These are phyloP conservation scores for Cuculus canorus DNA, from an alignment of 2,797 vertebrate genomes.

Conservation along the genomic window DNA sequence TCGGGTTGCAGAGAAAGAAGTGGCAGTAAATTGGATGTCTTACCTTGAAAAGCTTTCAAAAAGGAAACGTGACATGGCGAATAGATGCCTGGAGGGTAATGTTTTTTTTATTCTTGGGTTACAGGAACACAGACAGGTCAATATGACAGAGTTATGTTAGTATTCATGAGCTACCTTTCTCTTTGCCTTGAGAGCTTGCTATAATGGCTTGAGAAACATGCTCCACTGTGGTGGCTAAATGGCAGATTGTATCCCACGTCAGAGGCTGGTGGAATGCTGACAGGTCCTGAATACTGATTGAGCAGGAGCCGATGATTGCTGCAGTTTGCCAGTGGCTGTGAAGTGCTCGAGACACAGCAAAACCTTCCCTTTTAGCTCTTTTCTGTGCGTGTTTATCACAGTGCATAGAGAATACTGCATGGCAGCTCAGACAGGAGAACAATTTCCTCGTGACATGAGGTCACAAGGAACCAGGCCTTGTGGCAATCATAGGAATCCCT, in stretches of 20 bases:
- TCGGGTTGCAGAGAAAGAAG: constrained; percentile 30
- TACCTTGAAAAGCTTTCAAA: constrained; percentile 58
- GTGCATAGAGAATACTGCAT: background rate
- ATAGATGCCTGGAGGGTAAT: constrained; percentile 20
- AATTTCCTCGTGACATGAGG: background rate
- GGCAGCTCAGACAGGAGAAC: background rate
- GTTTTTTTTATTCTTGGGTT: background rate
- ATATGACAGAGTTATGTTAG: constrained; percentile 19
- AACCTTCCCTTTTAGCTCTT: background rate
- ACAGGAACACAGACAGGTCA: constrained; percentile 37
- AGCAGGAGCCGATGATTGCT: constrained; percentile 7
- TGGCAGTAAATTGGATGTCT: constrained; percentile 56
- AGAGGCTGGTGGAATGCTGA: background rate
- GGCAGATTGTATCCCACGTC: constrained; percentile 12
- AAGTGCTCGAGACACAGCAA: background rate
- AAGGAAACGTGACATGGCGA: constrained; percentile 32
- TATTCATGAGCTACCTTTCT: constrained; percentile 33
- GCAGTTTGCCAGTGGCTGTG: constrained; percentile 24
- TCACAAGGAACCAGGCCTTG: background rate
- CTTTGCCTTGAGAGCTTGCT: constrained; percentile 23
- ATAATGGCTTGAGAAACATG: constrained; percentile 28
- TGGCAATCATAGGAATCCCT: background rate
- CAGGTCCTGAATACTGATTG: constrained; percentile 23
- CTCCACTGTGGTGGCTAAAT: constrained; percentile 38
- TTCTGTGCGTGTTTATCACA: background rate